Evolutionary conservation across 2,797 vertebrate species (phyloP).

Genomic region (Acestrorhynchus altus): DNA sequence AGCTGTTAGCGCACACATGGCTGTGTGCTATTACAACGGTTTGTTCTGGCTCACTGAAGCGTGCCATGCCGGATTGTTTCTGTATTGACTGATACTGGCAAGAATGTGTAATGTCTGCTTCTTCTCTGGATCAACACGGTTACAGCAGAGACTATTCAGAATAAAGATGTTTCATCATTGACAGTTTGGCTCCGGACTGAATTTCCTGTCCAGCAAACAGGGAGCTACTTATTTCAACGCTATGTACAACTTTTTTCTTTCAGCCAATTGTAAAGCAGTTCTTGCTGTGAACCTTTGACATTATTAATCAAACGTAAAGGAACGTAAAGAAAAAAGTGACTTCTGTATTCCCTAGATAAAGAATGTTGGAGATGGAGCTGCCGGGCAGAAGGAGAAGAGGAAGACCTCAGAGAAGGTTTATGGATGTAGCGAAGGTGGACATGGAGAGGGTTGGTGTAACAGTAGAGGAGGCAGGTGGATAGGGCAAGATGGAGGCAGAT

Average conservation of each 20-base stretch:
- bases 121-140: neutral
- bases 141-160: neutral
- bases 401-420: too few species aligned
- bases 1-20: neutral
- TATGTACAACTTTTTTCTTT: neutral
- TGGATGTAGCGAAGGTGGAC: too few species aligned
- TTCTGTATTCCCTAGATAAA: neutral
- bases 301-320: conserved; percentile 4
- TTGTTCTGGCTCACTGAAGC: neutral
- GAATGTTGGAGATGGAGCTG: too few species aligned
- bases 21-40: neutral
- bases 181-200: neutral
- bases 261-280: too few species aligned
- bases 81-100: neutral
- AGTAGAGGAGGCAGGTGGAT: too few species aligned
- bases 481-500: too few species aligned
- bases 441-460: too few species aligned
- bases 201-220: too few species aligned
- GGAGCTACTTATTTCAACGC: neutral
- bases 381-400: too few species aligned
- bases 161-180: neutral
- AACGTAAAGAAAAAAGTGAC: too few species aligned
- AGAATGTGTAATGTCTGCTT: neutral
- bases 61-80: neutral
- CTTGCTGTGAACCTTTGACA: neutral